A percentile compares a stretch with the other conserved stretches of the same genome.
phyloP scores from a whole-genome alignment of 2,113 vertebrate genomes.

The Zosterops hypoxanthus region DNA sequence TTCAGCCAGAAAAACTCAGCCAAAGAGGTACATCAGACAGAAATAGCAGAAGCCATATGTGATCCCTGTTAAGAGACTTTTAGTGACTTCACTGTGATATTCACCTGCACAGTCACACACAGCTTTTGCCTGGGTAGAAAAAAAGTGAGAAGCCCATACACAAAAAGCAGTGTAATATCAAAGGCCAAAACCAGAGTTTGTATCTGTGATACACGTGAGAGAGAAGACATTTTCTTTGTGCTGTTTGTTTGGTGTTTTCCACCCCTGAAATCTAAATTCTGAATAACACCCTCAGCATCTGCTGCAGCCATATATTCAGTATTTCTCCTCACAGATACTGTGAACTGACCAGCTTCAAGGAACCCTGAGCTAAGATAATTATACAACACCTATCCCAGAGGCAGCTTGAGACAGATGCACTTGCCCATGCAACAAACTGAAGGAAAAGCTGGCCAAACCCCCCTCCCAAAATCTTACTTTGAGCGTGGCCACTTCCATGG shows the following conservation, averaged over 20 bases:
- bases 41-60: background rate
- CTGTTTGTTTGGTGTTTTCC: background rate
- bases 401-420: background rate
- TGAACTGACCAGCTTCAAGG: background rate
- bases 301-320: background rate
- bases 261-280: background rate
- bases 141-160: background rate
- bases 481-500: constrained; percentile 81
- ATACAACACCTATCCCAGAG: background rate
- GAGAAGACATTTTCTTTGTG: background rate
- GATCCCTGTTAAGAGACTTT: background rate
- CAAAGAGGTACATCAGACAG: background rate
- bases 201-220: background rate
- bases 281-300: background rate
- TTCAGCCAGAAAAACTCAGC: background rate
- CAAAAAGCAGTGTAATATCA: background rate
- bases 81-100: background rate
- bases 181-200: background rate
- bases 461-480: constrained; percentile 81
- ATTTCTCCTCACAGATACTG: background rate
- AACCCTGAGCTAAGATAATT: background rate
- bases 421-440: background rate
- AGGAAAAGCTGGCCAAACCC: background rate
- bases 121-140: background rate
- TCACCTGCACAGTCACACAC: background rate